Conservation (phyloP, 1,140 invertebrate genomes). For the Lucilia cuprina region DNA sequence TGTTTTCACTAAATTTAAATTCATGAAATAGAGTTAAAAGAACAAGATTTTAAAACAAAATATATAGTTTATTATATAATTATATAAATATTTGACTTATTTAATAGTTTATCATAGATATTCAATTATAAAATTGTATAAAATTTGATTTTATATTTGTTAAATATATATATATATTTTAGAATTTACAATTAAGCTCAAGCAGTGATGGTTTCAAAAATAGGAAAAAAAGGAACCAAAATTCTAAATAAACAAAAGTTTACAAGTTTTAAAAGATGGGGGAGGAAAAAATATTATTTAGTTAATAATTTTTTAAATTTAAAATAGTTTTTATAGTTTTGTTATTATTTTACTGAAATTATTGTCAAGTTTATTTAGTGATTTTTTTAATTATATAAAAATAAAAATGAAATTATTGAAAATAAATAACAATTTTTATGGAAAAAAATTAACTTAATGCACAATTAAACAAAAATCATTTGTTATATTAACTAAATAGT, state of each 20-base stretch:
- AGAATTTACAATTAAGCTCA: conserved; percentile 10
- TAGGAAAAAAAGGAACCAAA: neutral
- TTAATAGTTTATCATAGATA: conserved; percentile 11
- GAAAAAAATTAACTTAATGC: neutral
- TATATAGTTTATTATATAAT: neutral
- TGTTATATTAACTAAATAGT: neutral
- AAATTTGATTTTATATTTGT: conserved; percentile 9
- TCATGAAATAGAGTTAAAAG: neutral
- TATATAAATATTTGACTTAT: conserved; percentile 7
- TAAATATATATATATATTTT: neutral
- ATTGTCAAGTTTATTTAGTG: neutral
- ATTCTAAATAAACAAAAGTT: too few species aligned
- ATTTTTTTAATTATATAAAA: neutral
- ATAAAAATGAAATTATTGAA: too few species aligned
- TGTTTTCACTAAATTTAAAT: neutral
- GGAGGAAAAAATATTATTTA: too few species aligned
- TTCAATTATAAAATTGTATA: conserved; percentile 1
- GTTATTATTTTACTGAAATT: neutral
- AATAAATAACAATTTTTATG: too few species aligned
- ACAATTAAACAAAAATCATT: neutral
- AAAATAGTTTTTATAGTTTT: neutral
- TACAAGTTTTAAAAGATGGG: too few species aligned
- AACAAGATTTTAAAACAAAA: neutral
- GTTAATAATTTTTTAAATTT: too few species aligned
- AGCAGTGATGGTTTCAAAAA: neutral